These are phyloP conservation scores for Euphydryas editha DNA, from an alignment of 2,888 invertebrate genomes.

Conservation along the genomic window DNA sequence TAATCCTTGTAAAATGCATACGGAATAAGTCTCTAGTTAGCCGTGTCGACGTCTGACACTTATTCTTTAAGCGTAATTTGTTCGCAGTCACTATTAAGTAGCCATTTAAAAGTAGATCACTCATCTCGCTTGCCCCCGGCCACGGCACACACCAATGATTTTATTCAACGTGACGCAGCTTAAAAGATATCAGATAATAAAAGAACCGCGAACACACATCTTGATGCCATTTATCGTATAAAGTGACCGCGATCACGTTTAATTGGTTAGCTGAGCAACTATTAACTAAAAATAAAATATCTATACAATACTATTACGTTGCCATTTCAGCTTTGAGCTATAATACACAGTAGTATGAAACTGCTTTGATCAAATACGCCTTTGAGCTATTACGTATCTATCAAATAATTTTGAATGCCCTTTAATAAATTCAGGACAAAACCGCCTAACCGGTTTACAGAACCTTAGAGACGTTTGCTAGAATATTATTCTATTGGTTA, in stretches of 20 bases:
- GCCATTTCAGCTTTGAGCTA: neutral
- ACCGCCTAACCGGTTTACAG: neutral
- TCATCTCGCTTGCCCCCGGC: conserved; percentile 56
- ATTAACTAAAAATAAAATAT: conserved; percentile 20
- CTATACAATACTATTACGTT: conserved; percentile 6
- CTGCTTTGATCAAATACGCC: neutral
- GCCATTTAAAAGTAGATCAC: conserved; percentile 70
- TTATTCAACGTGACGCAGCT: conserved; percentile 74
- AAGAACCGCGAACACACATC: conserved; percentile 58
- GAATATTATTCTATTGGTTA: conserved; percentile 28
- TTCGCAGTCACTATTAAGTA: conserved; percentile 65
- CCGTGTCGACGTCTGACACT: conserved; percentile 44
- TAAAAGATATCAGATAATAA: conserved; percentile 71
- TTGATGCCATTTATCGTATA: conserved; percentile 65
- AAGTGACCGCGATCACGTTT: conserved; percentile 62
- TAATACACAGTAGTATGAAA: neutral
- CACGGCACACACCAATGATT: conserved; percentile 58
- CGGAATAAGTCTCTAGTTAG: conserved; percentile 34
- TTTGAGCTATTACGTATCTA: conserved; percentile 4
- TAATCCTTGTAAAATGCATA: conserved; percentile 44
- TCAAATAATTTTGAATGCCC: neutral
- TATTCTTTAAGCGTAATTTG: conserved; percentile 63
- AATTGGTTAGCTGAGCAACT: conserved; percentile 60
- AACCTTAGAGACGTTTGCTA: neutral
- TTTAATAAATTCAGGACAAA: neutral